Evolutionary conservation across 2,113 vertebrate species (phyloP), one percentile per base, ranked within the genome.

Genomic region (Saccopteryx leptura): DNA sequence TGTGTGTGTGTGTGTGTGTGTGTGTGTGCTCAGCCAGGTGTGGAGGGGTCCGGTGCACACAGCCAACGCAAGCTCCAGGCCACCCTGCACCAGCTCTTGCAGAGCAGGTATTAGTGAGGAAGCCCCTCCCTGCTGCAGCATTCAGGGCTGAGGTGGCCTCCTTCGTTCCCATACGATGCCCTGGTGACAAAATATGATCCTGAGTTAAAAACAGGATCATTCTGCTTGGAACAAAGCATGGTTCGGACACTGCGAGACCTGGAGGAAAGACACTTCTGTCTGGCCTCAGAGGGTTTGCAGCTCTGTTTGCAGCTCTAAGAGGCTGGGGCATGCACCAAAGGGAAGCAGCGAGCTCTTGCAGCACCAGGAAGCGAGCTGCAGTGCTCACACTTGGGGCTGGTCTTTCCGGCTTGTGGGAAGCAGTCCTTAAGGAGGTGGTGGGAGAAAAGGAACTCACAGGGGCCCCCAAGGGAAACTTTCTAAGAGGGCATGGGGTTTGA

Each of bases 1-100:
- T 39, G 6, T 10, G 0, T 5, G 48, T n/a, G n/a, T n/a, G n/a
- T n/a, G n/a, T n/a, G n/a, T n/a, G 7, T 1, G 4, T 52, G n/a
- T 2, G 3, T 39, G 6, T 10, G 0, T 5, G 48, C n/a, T n/a
- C 87, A 18, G 31, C 60, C 69, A 39, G 39, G 23, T 60, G 61
- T 66, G 33, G 50, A 65, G 48, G 39, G 6, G 26, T 31, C 26
- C 24, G 5, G n/a, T n/a, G 61, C 72, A 33, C 52, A 58, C 26
- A 60, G 52, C 52, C 50, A 18, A 52, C 14, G 39, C 63, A n/a
- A 46, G 63, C 88, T 14, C 54, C 17, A 21, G 31, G 12, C 63
- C 24, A 61, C 24, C 18, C 15, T 9, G 56, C 39, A 68, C 7
- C 4, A 63, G 65, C 26, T 48, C 12, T 24, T 23, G 9, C 56